Conservation (phyloP, 2,888 invertebrate genomes). For the Ornithoptera alexandrae region DNA sequence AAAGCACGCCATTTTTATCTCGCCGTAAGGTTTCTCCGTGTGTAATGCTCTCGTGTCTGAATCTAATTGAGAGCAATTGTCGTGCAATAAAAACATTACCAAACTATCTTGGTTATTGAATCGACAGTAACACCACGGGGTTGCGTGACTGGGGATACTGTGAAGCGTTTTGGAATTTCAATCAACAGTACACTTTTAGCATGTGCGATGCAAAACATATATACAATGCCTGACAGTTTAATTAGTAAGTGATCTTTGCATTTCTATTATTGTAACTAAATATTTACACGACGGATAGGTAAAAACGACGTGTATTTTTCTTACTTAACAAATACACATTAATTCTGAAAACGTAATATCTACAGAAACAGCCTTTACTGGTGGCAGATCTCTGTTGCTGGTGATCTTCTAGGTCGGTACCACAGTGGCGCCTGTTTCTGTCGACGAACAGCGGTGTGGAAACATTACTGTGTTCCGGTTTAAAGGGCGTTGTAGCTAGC, state of each 20-base stretch:
- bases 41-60: constrained; percentile 48
- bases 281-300: neutral
- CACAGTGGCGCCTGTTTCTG: no score
- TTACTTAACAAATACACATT: neutral
- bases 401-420: no score
- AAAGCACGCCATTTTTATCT: constrained; percentile 29
- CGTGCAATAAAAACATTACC: constrained; percentile 56
- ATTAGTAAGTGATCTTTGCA: constrained; percentile 1
- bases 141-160: constrained; percentile 37
- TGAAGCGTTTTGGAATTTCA: constrained; percentile 25
- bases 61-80: constrained; percentile 54
- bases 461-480: no score
- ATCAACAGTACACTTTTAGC: constrained; percentile 20
- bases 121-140: constrained; percentile 37
- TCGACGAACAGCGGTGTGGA: no score
- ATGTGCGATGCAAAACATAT: constrained; percentile 1
- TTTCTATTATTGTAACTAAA: neutral
- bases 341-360: neutral
- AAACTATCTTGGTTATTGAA: constrained; percentile 45
- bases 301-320: neutral
- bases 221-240: neutral
- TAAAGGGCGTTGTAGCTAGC: no score
- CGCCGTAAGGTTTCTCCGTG: constrained; percentile 39
- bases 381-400: no score
- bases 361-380: neutral